A percentile compares a stretch with the other conserved stretches of the same genome.
Evolutionary conservation across 2,888 invertebrate species (phyloP).

Genomic region (Stomorhina lunata): DNA sequence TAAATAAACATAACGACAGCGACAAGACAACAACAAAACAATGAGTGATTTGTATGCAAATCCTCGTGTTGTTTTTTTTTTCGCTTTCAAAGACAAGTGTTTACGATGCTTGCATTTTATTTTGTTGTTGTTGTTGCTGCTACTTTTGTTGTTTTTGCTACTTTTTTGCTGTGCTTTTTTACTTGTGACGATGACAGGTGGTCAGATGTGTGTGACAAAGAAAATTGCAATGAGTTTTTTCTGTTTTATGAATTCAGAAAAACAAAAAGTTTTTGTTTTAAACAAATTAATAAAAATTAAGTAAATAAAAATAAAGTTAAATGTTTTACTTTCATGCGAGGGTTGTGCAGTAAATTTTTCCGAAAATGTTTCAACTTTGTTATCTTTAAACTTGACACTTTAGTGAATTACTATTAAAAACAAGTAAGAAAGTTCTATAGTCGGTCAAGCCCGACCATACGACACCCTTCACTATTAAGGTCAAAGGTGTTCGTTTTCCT

Average conservation of each 20-base stretch:
- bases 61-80: conserved; percentile 3
- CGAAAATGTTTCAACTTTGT: too few species aligned
- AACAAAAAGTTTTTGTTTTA: background rate
- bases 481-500: too few species aligned
- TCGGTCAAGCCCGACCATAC: too few species aligned
- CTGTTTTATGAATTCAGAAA: background rate
- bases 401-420: too few species aligned
- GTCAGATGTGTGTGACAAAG: background rate
- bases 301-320: background rate
- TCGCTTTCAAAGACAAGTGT: background rate
- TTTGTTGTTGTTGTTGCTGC: too few species aligned
- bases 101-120: background rate
- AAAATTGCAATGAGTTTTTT: background rate
- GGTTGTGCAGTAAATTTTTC: too few species aligned
- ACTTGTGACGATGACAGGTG: conserved; percentile 14
- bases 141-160: too few species aligned
- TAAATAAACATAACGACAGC: background rate
- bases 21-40: background rate
- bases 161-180: background rate
- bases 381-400: too few species aligned
- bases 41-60: background rate
- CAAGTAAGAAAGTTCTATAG: too few species aligned
- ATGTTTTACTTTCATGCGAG: background rate
- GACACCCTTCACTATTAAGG: too few species aligned
- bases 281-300: background rate